These are phyloP conservation scores for Suricata suricatta DNA, from an alignment of 2,113 vertebrate species.

Conservation along the genomic window DNA sequence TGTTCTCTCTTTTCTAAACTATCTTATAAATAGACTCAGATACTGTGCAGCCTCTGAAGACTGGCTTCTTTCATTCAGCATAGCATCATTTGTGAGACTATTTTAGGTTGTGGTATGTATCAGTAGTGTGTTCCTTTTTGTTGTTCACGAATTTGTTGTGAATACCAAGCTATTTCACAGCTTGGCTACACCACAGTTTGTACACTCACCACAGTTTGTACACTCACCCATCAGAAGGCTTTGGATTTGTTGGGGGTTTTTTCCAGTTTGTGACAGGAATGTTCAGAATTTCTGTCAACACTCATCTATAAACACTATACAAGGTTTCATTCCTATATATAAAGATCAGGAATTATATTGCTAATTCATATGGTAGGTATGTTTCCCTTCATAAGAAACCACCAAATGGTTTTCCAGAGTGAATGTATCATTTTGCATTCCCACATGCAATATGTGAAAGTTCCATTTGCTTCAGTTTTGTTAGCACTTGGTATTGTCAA, in stretches of 20 bases:
- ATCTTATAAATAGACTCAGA: not conserved
- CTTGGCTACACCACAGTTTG: not conserved
- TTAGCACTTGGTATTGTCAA: not conserved
- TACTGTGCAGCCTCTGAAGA: not conserved
- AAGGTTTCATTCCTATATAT: not conserved
- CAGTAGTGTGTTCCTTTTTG: not conserved
- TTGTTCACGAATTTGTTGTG: not conserved
- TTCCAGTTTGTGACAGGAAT: not conserved
- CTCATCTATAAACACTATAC: not conserved
- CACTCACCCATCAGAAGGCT: not conserved
- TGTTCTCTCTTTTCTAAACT: not conserved
- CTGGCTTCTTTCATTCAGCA: not conserved
- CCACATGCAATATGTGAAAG: no score
- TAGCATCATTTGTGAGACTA: not conserved
- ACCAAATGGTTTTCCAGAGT: not conserved
- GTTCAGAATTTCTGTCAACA: not conserved
- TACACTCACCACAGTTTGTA: not conserved
- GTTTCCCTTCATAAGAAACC: not conserved
- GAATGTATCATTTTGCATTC: not conserved
- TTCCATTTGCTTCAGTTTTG: not conserved
- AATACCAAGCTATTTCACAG: not conserved
- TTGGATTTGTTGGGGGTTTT: not conserved
- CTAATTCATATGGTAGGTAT: not conserved
- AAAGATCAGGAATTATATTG: not conserved
- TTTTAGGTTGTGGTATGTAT: not conserved